Conservation (phyloP, 2,797 vertebrate species). For the Muscicapa striata region DNA sequence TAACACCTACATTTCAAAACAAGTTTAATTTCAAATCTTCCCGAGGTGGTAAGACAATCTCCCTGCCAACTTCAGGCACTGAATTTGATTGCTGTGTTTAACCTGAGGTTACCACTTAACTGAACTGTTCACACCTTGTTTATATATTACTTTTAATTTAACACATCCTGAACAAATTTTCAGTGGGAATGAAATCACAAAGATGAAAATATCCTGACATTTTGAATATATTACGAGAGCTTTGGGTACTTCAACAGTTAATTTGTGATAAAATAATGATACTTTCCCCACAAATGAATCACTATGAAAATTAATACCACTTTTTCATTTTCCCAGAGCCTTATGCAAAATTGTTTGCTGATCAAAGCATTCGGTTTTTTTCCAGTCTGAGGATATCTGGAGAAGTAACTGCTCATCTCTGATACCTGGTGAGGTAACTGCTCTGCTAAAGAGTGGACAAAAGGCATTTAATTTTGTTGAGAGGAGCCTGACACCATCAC, state of each 20-base stretch:
- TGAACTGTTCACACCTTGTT: slow-evolving; percentile 35
- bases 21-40: slow-evolving; percentile 32
- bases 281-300: background rate
- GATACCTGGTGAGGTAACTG: background rate
- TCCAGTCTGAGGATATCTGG: background rate
- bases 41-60: background rate
- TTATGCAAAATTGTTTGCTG: background rate
- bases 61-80: slow-evolving; percentile 10
- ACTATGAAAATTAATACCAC: background rate
- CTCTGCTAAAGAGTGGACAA: background rate
- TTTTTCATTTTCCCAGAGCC: background rate
- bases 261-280: background rate
- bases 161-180: slow-evolving; percentile 19
- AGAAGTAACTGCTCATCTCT: background rate
- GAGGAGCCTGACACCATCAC: background rate
- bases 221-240: background rate
- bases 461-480: background rate
- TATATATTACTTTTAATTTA: slow-evolving; percentile 30
- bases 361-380: background rate
- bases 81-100: background rate
- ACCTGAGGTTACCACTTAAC: slow-evolving; percentile 27
- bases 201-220: slow-evolving; percentile 24
- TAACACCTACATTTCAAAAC: slow-evolving; percentile 40
- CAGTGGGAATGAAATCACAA: background rate
- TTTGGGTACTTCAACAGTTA: background rate